Percentiles rank a stretch among this genome's conserved stretches.
Conservation (phyloP, 2,888 invertebrate species). For the Ashinkailepas kermadecensis region DNA sequence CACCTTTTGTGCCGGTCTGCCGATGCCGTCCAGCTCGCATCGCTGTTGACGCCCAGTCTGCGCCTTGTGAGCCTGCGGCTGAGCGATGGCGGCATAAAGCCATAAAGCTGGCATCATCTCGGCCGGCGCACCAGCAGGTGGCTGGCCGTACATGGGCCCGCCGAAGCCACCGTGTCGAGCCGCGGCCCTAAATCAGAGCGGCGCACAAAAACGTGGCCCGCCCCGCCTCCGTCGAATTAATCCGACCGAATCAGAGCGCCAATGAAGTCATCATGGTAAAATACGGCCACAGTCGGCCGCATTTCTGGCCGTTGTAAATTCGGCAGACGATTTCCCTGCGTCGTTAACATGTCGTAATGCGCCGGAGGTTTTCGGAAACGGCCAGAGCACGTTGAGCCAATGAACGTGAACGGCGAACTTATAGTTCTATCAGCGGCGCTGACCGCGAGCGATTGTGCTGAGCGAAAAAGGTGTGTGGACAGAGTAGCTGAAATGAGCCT, state of each 20-base stretch:
- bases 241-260: slow-evolving; percentile 5
- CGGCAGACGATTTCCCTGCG: background rate
- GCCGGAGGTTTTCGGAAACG: background rate
- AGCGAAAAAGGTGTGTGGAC: no score
- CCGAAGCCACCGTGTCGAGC: background rate
- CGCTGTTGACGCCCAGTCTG: no score
- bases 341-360: slow-evolving; percentile 8
- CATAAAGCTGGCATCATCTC: background rate
- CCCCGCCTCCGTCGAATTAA: background rate
- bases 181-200: background rate
- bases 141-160: background rate
- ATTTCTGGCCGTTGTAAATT: background rate
- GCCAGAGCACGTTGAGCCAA: no score
- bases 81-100: background rate
- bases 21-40: no score
- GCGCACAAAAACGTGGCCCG: slow-evolving; percentile 2
- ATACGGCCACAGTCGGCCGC: background rate
- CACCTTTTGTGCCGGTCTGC: no score
- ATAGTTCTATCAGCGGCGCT: no score
- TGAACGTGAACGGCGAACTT: no score
- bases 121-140: background rate
- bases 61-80: background rate
- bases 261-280: slow-evolving; percentile 15
- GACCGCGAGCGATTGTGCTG: no score
- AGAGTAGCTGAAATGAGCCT: no score